Evolutionary conservation across 2,797 vertebrate species (phyloP).

Genomic region (Diceros bicornis): DNA sequence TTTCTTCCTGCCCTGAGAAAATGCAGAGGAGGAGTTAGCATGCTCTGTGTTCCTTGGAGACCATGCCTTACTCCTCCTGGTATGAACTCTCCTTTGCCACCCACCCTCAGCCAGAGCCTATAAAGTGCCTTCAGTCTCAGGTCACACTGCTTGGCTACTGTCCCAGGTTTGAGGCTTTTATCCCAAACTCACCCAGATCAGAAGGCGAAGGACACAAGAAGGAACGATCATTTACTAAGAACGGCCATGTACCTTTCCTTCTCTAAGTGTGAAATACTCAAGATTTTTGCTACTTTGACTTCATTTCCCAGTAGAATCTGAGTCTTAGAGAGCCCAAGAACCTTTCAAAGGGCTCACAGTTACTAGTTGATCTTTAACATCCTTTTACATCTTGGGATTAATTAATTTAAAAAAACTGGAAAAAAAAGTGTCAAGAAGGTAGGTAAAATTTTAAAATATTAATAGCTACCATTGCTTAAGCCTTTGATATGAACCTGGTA

Average conservation of each 20-base stretch:
- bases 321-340: background rate
- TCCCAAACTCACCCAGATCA: background rate
- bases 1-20: background rate
- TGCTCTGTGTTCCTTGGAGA: conserved; percentile 11
- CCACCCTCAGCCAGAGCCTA: background rate
- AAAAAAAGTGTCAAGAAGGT: background rate
- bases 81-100: background rate
- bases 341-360: background rate
- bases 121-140: background rate
- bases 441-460: background rate
- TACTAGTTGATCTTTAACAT: background rate
- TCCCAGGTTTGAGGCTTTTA: background rate
- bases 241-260: background rate
- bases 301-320: background rate
- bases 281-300: background rate
- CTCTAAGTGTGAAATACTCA: background rate
- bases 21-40: background rate
- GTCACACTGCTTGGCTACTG: background rate
- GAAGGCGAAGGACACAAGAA: background rate
- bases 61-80: background rate
- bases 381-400: conserved; percentile 22
- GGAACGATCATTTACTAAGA: background rate
- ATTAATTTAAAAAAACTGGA: conserved; percentile 9
- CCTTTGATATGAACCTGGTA: background rate
- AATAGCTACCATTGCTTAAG: background rate